phyloP scores from a whole-genome alignment of 2,888 invertebrate genomes.

The Papilio demoleus region DNA sequence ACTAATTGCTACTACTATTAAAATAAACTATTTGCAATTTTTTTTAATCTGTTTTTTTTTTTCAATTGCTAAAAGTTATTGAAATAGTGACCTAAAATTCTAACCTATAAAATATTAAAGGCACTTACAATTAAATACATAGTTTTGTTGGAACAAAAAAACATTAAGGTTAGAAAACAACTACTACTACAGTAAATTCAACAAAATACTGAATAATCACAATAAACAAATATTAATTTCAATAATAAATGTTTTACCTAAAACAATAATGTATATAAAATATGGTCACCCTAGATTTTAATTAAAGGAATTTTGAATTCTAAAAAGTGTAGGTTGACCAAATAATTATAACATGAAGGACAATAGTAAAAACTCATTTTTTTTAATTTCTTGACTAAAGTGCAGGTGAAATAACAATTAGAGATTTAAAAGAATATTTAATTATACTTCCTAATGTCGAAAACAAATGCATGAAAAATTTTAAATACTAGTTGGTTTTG shows the following conservation, averaged over 20 bases:
- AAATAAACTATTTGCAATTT: background rate
- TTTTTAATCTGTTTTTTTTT: background rate
- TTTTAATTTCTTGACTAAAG: background rate
- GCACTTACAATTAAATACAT: constrained; percentile 26
- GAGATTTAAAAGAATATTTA: background rate
- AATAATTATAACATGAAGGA: background rate
- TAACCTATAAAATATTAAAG: constrained; percentile 21
- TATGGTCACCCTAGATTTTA: background rate
- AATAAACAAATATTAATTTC: constrained; percentile 30
- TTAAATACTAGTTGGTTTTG: no score
- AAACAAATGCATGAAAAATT: background rate
- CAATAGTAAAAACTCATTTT: background rate
- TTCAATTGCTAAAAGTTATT: background rate
- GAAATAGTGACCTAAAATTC: constrained; percentile 6
- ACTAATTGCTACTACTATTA: background rate
- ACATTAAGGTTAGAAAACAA: constrained; percentile 22
- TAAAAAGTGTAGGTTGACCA: background rate
- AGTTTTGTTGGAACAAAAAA: constrained; percentile 1
- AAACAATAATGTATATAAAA: background rate
- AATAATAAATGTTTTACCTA: constrained; percentile 11
- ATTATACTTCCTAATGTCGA: no score
- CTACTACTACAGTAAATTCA: constrained; percentile 33
- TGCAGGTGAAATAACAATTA: constrained; percentile 10
- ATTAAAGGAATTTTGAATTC: background rate
- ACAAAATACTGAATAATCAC: constrained; percentile 38